phyloP scores from a whole-genome alignment of 2,888 invertebrate genomes.

The Acanthosepion pharaonis region DNA sequence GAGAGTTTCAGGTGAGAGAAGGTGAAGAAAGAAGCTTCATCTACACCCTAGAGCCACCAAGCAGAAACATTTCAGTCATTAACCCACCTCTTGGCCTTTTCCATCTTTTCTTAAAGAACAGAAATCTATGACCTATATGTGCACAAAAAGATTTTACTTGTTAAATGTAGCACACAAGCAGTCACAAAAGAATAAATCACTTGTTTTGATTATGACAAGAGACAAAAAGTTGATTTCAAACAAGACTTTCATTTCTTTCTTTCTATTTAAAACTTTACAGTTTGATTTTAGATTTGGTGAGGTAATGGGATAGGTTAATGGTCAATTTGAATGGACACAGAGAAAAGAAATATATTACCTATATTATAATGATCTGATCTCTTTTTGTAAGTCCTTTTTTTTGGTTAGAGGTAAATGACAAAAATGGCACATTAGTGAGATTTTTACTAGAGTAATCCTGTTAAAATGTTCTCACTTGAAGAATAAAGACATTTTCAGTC shows the following conservation, averaged over 20 bases:
- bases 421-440: too few relatives aligned
- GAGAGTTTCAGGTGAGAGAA: conserved; percentile 46
- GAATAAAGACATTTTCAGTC: too few relatives aligned
- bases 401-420: too few relatives aligned
- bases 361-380: too few relatives aligned
- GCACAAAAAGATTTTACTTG: conserved; percentile 47
- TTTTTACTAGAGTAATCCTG: too few relatives aligned
- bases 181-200: neutral
- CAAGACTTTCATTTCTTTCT: neutral
- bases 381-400: too few relatives aligned
- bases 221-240: neutral
- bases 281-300: neutral
- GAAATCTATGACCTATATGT: conserved; percentile 48
- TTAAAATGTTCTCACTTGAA: too few relatives aligned
- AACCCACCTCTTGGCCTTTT: conserved; percentile 48
- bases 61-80: conserved; percentile 40
- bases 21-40: conserved; percentile 41
- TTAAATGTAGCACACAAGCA: conserved; percentile 46
- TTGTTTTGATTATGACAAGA: neutral
- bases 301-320: neutral
- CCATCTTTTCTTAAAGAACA: conserved; percentile 48
- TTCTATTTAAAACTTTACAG: neutral
- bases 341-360: too few relatives aligned
- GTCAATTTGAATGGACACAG: too few relatives aligned
- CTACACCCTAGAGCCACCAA: conserved; percentile 42